phyloP scores from a whole-genome alignment of 92 coral and sea anemone species.

The Micromussa lordhowensis region DNA sequence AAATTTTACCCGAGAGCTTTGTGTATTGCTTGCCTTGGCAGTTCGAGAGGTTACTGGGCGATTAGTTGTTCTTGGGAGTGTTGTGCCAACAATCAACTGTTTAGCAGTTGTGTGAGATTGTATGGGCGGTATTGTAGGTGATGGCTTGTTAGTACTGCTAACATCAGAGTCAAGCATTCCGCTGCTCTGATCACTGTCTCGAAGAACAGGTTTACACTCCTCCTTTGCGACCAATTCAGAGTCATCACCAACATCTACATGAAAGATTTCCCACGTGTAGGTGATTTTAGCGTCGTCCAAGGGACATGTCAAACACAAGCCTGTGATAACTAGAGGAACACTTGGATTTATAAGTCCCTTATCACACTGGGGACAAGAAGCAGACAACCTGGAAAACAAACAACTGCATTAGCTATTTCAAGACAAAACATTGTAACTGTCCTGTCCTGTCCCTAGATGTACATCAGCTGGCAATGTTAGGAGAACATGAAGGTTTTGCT shows the following conservation, averaged over 20 bases:
- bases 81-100: not conserved
- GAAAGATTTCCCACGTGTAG: conserved; percentile 67
- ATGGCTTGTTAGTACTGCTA: not conserved
- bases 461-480: too few relatives aligned
- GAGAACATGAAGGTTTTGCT: too few relatives aligned
- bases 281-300: conserved; percentile 26
- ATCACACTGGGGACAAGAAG: conserved; percentile 74
- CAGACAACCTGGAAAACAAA: conserved; percentile 53
- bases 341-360: conserved; percentile 69
- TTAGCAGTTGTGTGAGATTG: not conserved
- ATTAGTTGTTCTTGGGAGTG: not conserved
- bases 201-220: conserved; percentile 17
- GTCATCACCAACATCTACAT: conserved; percentile 31
- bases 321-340: conserved; percentile 58
- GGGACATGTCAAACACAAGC: conserved; percentile 69
- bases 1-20: not conserved
- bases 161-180: not conserved
- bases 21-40: not conserved
- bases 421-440: not conserved
- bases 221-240: not conserved
- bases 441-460: too few relatives aligned
- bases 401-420: not conserved
- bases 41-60: not conserved
- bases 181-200: not conserved
- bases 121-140: not conserved